Percentiles rank a stretch among this genome's conserved stretches.
These are phyloP conservation scores for Drosophila cyrtoloma DNA, from an alignment of 2,888 invertebrate genomes.

Conservation along the genomic window DNA sequence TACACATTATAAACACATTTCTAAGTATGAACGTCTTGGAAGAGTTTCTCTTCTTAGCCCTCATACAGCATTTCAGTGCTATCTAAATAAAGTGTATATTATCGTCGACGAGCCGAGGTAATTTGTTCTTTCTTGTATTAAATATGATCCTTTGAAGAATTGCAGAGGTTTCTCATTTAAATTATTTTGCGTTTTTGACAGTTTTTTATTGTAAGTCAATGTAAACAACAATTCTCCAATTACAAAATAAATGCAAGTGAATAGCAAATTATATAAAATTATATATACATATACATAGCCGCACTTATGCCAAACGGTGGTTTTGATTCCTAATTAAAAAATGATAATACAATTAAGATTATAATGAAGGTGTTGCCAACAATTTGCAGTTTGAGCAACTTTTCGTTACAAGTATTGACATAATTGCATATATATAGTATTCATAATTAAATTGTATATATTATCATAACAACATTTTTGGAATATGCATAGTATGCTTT, in stretches of 20 bases:
- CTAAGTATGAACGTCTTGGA: not conserved
- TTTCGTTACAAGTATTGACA: not conserved
- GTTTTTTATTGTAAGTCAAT: slow-evolving; percentile 4
- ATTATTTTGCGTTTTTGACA: not conserved
- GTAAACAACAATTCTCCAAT: slow-evolving; percentile 19
- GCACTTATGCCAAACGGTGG: not conserved
- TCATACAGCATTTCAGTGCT: not conserved
- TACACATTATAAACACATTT: not conserved
- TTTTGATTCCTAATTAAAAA: not conserved
- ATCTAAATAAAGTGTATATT: not conserved
- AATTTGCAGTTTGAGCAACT: not conserved
- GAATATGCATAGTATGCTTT: slow-evolving; percentile 16
- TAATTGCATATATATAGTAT: not conserved
- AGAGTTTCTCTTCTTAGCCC: not conserved
- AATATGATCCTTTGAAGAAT: not conserved
- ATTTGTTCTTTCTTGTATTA: not conserved
- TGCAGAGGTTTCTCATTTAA: not conserved
- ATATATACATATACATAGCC: not conserved
- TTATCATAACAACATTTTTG: slow-evolving; percentile 8
- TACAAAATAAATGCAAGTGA: slow-evolving; percentile 8
- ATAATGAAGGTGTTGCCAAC: not conserved
- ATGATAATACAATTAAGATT: not conserved
- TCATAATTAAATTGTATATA: not conserved
- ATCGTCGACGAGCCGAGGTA: not conserved
- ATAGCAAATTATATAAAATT: not conserved